Evolutionary conservation across 2,113 vertebrate genomes (phyloP), one percentile per base, ranked within the genome.

Genomic region (Lasiurus cinereus): DNA sequence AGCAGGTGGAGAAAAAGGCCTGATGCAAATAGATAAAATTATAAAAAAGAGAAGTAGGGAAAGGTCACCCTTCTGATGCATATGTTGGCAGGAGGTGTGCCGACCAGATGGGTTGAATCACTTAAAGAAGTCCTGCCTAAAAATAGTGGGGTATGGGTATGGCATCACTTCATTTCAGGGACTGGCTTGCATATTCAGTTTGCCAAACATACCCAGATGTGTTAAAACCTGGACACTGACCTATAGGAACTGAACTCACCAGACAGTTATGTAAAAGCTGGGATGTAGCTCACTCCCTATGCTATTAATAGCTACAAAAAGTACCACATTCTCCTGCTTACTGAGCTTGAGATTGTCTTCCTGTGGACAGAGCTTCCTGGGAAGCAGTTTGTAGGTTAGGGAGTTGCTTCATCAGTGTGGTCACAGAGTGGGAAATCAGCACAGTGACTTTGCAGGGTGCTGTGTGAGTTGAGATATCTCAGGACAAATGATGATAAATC

Each of bases 211-310:
- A 67, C 67, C 22, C 46, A 78, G 70, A 59, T 54, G 33, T 79
- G n/a, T 83, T 76, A 83, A 87, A 76, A 89, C 59, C 76, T 82
- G 62, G 16, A 52, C 16, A 48, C 66, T 93, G 90, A 72, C 62
- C 88, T 59, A 84, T 7, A 6, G 70, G 69, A 91, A 67, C 48
- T n/a, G 91, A 62, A 94, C 52, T 91, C 74, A 13, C 21, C 86
- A 80, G 77, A 91, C 52, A 76, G 67, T n/a, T 22, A 54, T 88
- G 15, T 67, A 62, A 67, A 92, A 78, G 29, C 73, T 22, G 5
- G 56, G 64, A 31, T 48, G 2, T 2, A 36, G 21, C 66, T 82
- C 11, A 10, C 67, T 90, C 39, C 33, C 52, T 31, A 46, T 62
- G 52, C 59, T 88, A 11, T 56, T 52, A 59, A 1, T 31, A 56